Base-by-base conservation (phyloP, 2,797 vertebrate species). In the Enoplosus armatus region DNA sequence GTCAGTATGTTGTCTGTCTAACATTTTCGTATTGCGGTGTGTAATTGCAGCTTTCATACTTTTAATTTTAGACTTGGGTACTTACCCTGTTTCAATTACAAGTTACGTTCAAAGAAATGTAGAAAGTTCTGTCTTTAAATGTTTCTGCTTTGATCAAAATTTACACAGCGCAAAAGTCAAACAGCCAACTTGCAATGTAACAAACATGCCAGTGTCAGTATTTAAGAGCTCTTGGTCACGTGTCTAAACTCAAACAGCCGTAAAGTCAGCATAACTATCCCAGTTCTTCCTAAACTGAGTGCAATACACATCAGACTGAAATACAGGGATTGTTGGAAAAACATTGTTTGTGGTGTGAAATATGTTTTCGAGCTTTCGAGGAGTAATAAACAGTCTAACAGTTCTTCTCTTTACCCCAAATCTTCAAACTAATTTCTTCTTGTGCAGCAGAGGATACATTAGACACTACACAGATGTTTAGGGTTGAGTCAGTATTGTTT, bases 41-140 rank as follows among this genome's bases (percentile, higher is more conserved):
- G 29, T 82, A 82, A 85, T 85, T 80, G 33, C 51, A 78, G 76
- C 79, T 71, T 76, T 71, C 48, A 22, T 27, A 58, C 22, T 24
- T 68, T 74, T 53, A 73, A 79, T 85, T 72, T 75, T 43, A 83
- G 69, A 66, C 29, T 62, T 37, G 14, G 15, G 15, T 33, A 58
- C 59, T 20, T 11, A 61, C 33, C n/a, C 37, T 47, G 14, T 55
- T 82, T 63, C 31, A 82, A 76, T 68, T 45, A 73, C 37, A 72
- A 71, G 69, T 33, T 53, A 22, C 33, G 50, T 31, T 67, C 4
- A 24, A 70, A 39, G 26, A 22, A 37, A 71, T 70, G 4, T 11
- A 55, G 33, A 53, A 71, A 66, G 24, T 27, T 15, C 24, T 27
- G 22, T 54, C 16, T 37, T 51, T 18, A 55, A 59, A 77, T 24